Evolutionary conservation across 2,888 invertebrate genomes (phyloP), one percentile per base, ranked within the genome.

Genomic region (Liopterus haemorrhoidalis): DNA sequence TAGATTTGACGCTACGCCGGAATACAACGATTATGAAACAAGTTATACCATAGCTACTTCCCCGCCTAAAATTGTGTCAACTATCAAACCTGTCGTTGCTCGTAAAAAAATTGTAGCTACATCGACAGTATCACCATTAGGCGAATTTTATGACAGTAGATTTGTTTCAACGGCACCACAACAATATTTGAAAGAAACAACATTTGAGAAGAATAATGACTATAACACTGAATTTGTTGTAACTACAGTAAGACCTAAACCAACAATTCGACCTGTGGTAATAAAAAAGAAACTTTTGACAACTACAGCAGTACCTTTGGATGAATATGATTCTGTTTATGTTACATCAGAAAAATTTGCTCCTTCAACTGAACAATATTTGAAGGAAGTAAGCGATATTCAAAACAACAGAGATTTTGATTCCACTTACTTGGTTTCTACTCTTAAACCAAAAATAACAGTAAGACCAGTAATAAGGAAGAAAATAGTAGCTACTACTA

Each of bases 401-500:
- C 2, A 33, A 24, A 4, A 33, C 41, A 6, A 42, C 41, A 8
- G 2, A 8, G 6, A 21, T 19, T 41, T 43, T 28, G 36, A 35
- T 47, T 46, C 27, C 6, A 45, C 25, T 9, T 44, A 39, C 36
- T 47, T 30, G 25, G 38, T 39, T 19, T 25, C 33, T 4, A 42
- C 45, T 5, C 33, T 36, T 8, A 40, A 31, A 33, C 33, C 46
- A 28, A 35, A 39, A 8, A 32, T 47, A 20, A 36, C 46, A 19
- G 20, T 38, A 24, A 20, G 44, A 28, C 36, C 43, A 15, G 20
- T 39, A 19, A 27, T 28, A 38, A 38, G 39, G 19, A 59, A 61
- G 49, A 50, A 51, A 37, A 48, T 49, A 22, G 59, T 66, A 4
- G 61, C 66, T 4, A 65, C 70, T 4, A 67, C 70, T 6, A 67